Percentiles rank a stretch among this genome's conserved stretches.
Conservation (phyloP, 2,113 vertebrate species). For the Arenaria interpres region DNA sequence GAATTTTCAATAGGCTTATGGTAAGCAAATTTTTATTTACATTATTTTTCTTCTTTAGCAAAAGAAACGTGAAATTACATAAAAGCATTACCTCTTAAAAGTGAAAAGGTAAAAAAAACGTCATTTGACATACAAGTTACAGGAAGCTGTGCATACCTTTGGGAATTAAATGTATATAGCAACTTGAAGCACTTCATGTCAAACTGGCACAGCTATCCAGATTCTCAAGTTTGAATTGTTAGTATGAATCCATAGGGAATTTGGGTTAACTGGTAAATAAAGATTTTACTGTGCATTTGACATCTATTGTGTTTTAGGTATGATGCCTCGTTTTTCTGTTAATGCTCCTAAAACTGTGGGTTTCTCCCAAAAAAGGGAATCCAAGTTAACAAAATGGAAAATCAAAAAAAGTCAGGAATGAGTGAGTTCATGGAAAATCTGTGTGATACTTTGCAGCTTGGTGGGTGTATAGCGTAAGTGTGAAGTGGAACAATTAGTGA, state of each 20-base stretch:
- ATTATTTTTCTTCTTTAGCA: not conserved
- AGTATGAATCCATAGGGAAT: not conserved
- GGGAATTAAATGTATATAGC: not conserved
- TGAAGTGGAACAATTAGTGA: not conserved
- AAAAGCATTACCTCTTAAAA: not conserved
- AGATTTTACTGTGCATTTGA: not conserved
- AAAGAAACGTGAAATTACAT: not conserved
- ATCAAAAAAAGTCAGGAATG: not conserved
- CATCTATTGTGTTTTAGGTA: not conserved
- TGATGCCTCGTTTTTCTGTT: not conserved
- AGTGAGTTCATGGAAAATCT: slow-evolving; percentile 1
- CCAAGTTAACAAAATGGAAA: not conserved
- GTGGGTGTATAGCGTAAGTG: not conserved
- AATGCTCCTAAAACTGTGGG: not conserved
- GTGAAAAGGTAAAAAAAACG: no score
- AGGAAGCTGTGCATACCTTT: not conserved
- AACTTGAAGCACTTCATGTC: not conserved
- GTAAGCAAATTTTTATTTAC: not conserved
- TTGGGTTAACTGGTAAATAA: not conserved
- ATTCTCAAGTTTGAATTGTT: not conserved
- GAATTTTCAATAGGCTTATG: slow-evolving; percentile 30
- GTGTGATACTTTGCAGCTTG: not conserved
- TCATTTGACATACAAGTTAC: no score
- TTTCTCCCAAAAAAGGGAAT: not conserved
- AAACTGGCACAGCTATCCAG: not conserved